phyloP scores from a whole-genome alignment of 2,888 invertebrate species.

The Nomada ruficornis region DNA sequence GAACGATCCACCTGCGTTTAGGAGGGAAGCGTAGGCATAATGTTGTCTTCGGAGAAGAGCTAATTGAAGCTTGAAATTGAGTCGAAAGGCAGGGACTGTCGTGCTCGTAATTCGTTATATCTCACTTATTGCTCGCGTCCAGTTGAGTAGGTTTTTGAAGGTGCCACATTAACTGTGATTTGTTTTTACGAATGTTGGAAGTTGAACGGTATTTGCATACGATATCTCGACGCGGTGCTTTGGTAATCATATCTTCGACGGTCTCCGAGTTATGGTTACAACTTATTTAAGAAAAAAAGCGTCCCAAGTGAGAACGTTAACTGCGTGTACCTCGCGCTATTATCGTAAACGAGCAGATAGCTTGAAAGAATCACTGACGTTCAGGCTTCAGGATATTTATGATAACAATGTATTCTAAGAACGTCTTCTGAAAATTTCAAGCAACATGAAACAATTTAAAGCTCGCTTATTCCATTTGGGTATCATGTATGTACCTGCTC shows the following conservation, averaged over 20 bases:
- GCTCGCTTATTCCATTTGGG: not conserved
- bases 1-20: constrained; percentile 7
- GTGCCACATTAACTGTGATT: not conserved
- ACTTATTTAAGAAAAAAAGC: not conserved
- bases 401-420: not conserved
- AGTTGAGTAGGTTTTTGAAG: not conserved
- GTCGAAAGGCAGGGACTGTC: not conserved
- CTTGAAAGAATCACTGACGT: constrained; percentile 19
- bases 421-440: not conserved
- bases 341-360: constrained; percentile 24
- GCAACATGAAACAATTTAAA: not conserved
- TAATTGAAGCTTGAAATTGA: constrained; percentile 8
- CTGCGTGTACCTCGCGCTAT: not conserved
- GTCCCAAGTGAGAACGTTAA: constrained; percentile 1
- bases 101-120: not conserved
- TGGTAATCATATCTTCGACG: not conserved
- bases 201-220: constrained; percentile 23
- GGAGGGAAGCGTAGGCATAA: not conserved
- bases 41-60: constrained; percentile 6
- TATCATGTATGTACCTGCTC: not conserved
- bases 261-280: not conserved
- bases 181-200: not conserved
- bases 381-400: not conserved
- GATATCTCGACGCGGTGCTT: not conserved
- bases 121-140: not conserved